Evolutionary conservation across 2,797 vertebrate species (phyloP), one percentile per base, ranked within the genome.

Genomic region (Manis pentadactyla): DNA sequence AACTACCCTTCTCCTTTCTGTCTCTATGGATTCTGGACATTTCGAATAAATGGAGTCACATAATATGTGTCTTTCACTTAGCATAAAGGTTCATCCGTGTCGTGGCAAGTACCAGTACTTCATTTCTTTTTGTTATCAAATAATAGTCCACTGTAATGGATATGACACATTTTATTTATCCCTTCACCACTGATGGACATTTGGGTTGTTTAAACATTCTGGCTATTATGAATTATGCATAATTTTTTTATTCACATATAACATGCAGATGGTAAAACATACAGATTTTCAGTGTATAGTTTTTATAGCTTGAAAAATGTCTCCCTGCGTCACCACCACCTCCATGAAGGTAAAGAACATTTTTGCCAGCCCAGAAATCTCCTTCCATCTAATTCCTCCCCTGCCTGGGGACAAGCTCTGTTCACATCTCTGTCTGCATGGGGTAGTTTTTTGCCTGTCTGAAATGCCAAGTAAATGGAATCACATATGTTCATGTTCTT

Each of bases 101-200:
- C 12, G 29, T 1, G 1, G 0, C 0, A 9, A 25, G 25, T 18
- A 9, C 37, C 51, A 66, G 59, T 12, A 37, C 10, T 66, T 59
- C 18, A 25, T 51, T 73, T 79, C 34, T 37, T 39, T 64, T 39
- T 57, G 74, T 9, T 42, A 71, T 78, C 23, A 7, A 55, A 82
- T 55, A 55, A 9, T 17, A 61, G 37, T 49, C 31, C 49, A 34
- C 13, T n/a, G 3, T 53, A 29, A 29, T 23, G 21, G 64, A 64
- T 34, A 27, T 10, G 46, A 53, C 55, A 29, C 11, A 23, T 63
- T 46, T 64, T 64, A 66, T 14, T 19, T 23, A 66, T 37, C 42
- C 63, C 37, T 12, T 19, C 82, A n/a, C 49, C 37, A 57, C 2
- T 75, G 34, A 66, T 23, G 23, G 61, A n/a, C 49, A 34, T 46